Evolutionary conservation across 1,140 invertebrate genomes (phyloP).

Genomic region (Drosophila melanica): DNA sequence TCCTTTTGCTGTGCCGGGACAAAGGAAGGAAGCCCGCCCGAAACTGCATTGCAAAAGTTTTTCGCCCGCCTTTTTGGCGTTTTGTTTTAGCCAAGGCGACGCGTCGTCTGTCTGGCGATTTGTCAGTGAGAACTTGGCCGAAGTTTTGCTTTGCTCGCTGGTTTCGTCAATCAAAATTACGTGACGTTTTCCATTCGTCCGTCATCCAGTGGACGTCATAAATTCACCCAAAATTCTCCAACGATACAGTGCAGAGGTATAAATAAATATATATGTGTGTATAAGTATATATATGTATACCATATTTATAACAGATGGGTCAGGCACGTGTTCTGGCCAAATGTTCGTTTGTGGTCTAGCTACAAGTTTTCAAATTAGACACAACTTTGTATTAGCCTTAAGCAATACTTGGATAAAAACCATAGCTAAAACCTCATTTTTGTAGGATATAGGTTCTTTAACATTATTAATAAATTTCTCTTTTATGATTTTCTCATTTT

Average conservation of each 20-base stretch:
- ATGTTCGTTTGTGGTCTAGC: neutral
- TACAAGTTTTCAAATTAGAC: neutral
- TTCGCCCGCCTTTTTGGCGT: slow-evolving; percentile 34
- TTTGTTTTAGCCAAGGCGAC: slow-evolving; percentile 10
- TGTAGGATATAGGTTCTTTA: too few relatives aligned
- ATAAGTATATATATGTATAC: neutral
- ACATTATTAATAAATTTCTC: too few relatives aligned
- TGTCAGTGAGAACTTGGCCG: slow-evolving; percentile 64
- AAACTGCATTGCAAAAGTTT: slow-evolving; percentile 68
- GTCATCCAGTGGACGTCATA: slow-evolving; percentile 35
- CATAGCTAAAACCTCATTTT: too few relatives aligned
- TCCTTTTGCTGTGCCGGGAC: slow-evolving; percentile 8
- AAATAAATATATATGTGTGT: neutral
- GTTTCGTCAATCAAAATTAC: slow-evolving; percentile 82
- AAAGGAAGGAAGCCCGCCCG: slow-evolving; percentile 34
- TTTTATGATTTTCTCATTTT: too few relatives aligned
- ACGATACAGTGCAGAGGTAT: neutral
- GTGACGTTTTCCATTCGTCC: slow-evolving; percentile 58
- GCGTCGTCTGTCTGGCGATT: slow-evolving; percentile 46
- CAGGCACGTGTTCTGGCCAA: slow-evolving; percentile 21
- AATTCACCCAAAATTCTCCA: neutral
- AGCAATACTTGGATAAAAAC: neutral
- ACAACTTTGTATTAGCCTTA: neutral
- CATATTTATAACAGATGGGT: slow-evolving; percentile 7
- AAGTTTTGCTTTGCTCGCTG: slow-evolving; percentile 54